Percentiles rank a stretch among this genome's conserved stretches.
These are phyloP conservation scores for Anaspis maculata DNA, from an alignment of 2,888 invertebrate species.

Conservation along the genomic window DNA sequence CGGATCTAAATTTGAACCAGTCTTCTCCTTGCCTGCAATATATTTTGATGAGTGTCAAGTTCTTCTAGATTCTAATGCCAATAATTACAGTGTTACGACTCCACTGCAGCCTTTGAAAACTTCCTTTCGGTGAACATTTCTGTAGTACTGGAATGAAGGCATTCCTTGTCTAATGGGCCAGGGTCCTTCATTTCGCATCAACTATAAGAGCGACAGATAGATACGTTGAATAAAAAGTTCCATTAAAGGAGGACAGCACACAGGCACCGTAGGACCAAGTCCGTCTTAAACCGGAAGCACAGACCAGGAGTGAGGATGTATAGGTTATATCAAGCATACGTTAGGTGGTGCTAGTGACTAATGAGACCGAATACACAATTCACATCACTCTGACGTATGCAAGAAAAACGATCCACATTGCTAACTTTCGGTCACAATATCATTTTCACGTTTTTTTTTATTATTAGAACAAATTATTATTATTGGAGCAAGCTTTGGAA, in stretches of 20 bases:
- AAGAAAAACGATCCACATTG: too few relatives aligned
- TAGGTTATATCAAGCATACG: too few relatives aligned
- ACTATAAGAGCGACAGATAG: conserved; percentile 18
- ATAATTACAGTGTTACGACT: not conserved
- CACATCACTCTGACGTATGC: too few relatives aligned
- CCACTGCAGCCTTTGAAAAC: not conserved
- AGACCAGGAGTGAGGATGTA: too few relatives aligned
- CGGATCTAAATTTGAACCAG: conserved; percentile 47
- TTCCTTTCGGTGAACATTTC: conserved; percentile 14
- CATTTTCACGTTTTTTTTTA: too few relatives aligned
- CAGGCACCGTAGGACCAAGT: too few relatives aligned
- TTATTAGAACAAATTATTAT: too few relatives aligned
- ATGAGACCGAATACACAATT: too few relatives aligned
- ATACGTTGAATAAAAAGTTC: not conserved
- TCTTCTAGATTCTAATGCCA: not conserved
- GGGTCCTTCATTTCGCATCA: conserved; percentile 42
- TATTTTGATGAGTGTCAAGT: not conserved
- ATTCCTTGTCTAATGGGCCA: conserved; percentile 41
- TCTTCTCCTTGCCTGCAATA: conserved; percentile 45
- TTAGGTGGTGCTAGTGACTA: too few relatives aligned
- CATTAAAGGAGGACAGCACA: not conserved
- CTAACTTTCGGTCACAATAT: too few relatives aligned
- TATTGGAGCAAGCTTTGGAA: too few relatives aligned
- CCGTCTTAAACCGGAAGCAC: too few relatives aligned
- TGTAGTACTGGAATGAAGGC: conserved; percentile 38